A percentile compares a stretch with the other conserved stretches of the same genome.
Evolutionary conservation across 2,797 vertebrate species (phyloP).

Genomic region (Pantherophis vulpinus): DNA sequence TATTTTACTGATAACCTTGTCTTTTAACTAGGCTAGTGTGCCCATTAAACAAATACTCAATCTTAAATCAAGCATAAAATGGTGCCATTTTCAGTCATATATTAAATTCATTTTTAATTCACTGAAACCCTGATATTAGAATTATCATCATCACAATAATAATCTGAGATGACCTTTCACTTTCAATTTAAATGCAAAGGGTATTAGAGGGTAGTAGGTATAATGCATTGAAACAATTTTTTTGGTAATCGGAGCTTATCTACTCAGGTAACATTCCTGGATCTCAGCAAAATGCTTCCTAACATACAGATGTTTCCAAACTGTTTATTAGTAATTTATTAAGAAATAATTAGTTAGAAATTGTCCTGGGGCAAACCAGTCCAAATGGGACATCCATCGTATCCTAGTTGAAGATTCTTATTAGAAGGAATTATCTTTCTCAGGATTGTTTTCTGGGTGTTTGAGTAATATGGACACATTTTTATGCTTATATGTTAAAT

Average conservation of each 20-base stretch:
- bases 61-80: background rate
- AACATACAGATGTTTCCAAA: background rate
- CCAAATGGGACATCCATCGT: background rate
- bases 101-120: background rate
- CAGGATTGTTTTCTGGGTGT: background rate
- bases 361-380: background rate
- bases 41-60: background rate
- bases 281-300: background rate
- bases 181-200: background rate
- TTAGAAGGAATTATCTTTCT: background rate
- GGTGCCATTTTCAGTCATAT: background rate
- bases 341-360: background rate
- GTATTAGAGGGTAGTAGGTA: background rate
- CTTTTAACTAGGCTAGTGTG: background rate
- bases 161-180: background rate
- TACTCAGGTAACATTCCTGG: slow-evolving; percentile 5
- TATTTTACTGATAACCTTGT: background rate
- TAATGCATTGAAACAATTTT: background rate
- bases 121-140: background rate
- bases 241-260: slow-evolving; percentile 14
- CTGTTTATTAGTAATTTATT: background rate
- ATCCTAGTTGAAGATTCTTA: background rate
- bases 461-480: background rate
- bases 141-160: background rate
- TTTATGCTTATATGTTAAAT: background rate